Conservation (phyloP, 2,888 invertebrate genomes). For the Sclerodermus sp. region DNA sequence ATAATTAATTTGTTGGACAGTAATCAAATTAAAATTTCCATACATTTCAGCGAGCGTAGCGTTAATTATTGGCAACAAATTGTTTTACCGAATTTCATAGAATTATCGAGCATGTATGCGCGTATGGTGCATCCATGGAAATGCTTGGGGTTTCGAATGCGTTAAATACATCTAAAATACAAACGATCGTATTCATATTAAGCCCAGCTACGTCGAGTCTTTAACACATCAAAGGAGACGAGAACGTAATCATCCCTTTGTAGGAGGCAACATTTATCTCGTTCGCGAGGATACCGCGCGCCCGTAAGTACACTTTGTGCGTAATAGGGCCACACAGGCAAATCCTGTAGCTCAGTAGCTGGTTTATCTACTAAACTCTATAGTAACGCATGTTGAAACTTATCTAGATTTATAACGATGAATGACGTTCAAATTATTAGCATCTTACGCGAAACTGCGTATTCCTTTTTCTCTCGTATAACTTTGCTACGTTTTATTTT, state of each 20-base stretch:
- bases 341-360: background rate
- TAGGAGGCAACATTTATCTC: background rate
- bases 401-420: background rate
- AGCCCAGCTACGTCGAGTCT: background rate
- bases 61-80: background rate
- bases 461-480: no score
- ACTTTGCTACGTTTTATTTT: no score
- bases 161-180: background rate
- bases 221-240: background rate
- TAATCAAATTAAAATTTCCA: no score
- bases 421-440: background rate
- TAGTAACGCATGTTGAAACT: background rate
- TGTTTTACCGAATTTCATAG: background rate
- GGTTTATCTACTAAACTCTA: background rate
- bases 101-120: background rate
- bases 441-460: no score
- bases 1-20: no score
- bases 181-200: background rate
- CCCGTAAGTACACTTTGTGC: conserved; percentile 1
- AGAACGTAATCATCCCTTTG: background rate
- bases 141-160: no score
- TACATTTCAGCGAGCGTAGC: no score
- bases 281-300: background rate
- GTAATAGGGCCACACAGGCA: background rate
- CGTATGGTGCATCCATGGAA: no score